These are phyloP conservation scores for Rafetus swinhoei DNA, from an alignment of 2,113 vertebrate species.

Conservation along the genomic window DNA sequence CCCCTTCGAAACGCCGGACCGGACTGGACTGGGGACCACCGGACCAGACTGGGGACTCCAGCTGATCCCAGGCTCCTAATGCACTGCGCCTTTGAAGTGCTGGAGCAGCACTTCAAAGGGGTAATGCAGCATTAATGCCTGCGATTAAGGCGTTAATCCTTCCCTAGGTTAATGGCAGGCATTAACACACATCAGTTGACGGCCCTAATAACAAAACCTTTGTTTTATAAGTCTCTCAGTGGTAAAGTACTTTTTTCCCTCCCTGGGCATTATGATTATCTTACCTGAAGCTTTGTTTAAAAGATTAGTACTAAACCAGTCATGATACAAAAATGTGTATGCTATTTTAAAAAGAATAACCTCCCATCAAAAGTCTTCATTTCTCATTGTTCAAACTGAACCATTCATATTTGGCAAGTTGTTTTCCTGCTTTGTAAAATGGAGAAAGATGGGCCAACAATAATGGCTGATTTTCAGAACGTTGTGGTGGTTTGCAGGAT, in stretches of 20 bases:
- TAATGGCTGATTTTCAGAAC: background rate
- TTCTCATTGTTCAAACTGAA: background rate
- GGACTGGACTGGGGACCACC: no score
- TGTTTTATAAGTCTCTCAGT: background rate
- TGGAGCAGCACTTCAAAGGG: no score
- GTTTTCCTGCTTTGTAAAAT: background rate
- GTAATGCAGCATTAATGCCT: no score
- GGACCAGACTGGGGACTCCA: no score
- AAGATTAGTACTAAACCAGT: background rate
- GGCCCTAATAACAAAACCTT: background rate
- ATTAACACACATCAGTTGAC: no score
- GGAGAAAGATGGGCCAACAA: no score
- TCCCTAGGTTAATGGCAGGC: no score
- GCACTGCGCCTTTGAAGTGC: no score
- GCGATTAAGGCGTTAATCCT: no score
- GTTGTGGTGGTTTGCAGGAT: background rate
- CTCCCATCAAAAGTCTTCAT: background rate
- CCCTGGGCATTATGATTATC: background rate
- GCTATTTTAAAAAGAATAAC: background rate
- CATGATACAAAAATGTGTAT: background rate
- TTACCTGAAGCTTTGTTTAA: background rate
- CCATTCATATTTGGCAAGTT: background rate
- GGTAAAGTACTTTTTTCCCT: background rate
- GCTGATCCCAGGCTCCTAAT: no score
- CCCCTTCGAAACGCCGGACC: no score